Conservation (phyloP, 2,797 vertebrate species). For the Gouania willdenowi region DNA sequence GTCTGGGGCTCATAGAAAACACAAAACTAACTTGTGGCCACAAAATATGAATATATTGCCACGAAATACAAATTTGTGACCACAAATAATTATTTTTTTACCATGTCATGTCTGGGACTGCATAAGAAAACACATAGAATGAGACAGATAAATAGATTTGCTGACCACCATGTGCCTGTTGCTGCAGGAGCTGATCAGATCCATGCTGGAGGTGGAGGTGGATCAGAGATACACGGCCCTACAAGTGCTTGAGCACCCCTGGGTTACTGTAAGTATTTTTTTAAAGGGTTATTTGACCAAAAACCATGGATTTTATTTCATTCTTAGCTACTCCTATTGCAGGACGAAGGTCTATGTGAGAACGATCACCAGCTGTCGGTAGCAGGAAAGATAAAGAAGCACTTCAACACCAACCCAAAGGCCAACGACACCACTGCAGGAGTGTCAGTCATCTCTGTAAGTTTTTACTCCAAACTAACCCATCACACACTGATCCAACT, state of each 20-base stretch:
- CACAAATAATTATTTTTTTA: too few species aligned
- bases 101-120: too few species aligned
- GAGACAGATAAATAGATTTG: too few species aligned
- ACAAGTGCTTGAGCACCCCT: conserved; percentile 94
- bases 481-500: background rate
- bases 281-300: background rate
- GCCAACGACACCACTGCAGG: conserved; percentile 87
- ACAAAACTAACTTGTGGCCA: too few species aligned
- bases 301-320: background rate
- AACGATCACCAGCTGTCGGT: conserved; percentile 94
- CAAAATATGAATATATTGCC: too few species aligned
- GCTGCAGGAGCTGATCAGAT: conserved; percentile 88
- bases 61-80: too few species aligned
- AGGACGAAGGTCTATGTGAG: conserved; percentile 94
- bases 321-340: conserved; percentile 1
- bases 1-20: too few species aligned
- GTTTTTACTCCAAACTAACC: conserved; percentile 35
- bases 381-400: conserved; percentile 98
- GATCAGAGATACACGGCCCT: conserved; percentile 91
- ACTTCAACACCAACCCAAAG: conserved; percentile 93
- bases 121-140: too few species aligned
- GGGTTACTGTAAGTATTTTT: conserved; percentile 88
- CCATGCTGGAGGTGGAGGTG: conserved; percentile 95
- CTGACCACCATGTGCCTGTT: background rate
- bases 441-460: conserved; percentile 96